Evolutionary conservation across 2,888 invertebrate genomes (phyloP).

Genomic region (Phoronis australis): DNA sequence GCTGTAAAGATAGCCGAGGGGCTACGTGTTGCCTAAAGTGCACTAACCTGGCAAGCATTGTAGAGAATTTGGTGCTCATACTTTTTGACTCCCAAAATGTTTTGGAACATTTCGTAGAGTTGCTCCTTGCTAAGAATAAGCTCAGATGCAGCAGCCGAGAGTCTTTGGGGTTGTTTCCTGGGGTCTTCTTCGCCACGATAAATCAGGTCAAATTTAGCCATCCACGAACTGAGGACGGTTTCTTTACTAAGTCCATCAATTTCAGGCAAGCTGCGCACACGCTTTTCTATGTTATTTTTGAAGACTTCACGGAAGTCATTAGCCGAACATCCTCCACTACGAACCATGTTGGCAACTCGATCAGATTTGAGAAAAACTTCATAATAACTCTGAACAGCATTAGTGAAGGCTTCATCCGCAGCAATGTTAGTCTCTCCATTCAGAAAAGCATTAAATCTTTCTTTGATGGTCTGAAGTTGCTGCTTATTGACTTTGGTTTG

Average conservation of each 20-base stretch:
- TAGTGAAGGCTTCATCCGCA: constrained; percentile 77
- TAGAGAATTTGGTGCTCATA: constrained; percentile 99
- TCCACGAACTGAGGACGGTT: constrained; percentile 97
- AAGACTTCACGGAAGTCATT: constrained; percentile 98
- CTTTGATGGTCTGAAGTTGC: constrained; percentile 88
- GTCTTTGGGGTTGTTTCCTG: constrained; percentile 61
- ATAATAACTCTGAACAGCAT: constrained; percentile 83
- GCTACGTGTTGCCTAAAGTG: too few species aligned
- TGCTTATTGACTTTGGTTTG: constrained; percentile 94
- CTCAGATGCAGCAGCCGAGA: constrained; percentile 59
- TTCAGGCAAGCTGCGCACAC: constrained; percentile 94
- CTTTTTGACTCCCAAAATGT: constrained; percentile 96
- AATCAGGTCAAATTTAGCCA: constrained; percentile 97
- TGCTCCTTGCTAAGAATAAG: constrained; percentile 97
- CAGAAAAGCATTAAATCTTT: constrained; percentile 89
- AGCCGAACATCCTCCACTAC: constrained; percentile 95
- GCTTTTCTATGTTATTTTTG: constrained; percentile 96
- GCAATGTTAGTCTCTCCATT: constrained; percentile 81
- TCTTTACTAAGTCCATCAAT: constrained; percentile 99
- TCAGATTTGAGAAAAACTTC: constrained; percentile 93
- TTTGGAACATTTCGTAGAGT: constrained; percentile 99
- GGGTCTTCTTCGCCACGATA: constrained; percentile 62
- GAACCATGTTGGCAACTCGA: constrained; percentile 91
- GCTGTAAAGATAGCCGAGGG: too few species aligned
- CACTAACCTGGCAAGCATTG: constrained; percentile 84